A percentile compares a stretch with the other conserved stretches of the same genome.
These are phyloP conservation scores for Campoletis sonorensis DNA, from an alignment of 1,140 invertebrate species.

Conservation along the genomic window DNA sequence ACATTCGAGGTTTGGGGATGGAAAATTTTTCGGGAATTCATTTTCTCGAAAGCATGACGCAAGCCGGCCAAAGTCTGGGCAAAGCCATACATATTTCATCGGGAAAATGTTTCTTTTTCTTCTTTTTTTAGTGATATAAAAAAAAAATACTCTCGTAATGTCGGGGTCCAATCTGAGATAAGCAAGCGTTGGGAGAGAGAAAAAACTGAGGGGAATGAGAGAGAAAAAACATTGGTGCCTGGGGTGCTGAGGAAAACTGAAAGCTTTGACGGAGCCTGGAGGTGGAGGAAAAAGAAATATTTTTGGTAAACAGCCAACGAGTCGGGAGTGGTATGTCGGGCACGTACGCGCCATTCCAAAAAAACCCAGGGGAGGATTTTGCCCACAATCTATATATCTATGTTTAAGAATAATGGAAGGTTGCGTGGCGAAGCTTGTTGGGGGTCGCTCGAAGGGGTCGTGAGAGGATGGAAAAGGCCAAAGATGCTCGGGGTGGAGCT, in stretches of 20 bases:
- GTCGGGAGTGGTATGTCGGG: constrained; percentile 24
- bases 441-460: constrained; percentile 14
- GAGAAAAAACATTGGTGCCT: neutral
- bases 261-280: neutral
- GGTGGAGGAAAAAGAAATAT: constrained; percentile 27
- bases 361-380: constrained; percentile 39
- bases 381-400: neutral
- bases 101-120: constrained; percentile 32
- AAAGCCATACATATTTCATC: constrained; percentile 33
- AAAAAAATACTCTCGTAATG: constrained; percentile 31
- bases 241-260: neutral
- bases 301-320: constrained; percentile 37
- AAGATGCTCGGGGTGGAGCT: constrained; percentile 44
- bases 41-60: neutral
- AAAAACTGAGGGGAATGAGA: constrained; percentile 2
- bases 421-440: constrained; percentile 18
- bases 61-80: neutral
- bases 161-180: constrained; percentile 37
- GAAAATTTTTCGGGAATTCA: neutral
- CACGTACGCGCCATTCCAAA: constrained; percentile 33
- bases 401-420: constrained; percentile 1
- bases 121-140: constrained; percentile 33
- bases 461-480: constrained; percentile 5
- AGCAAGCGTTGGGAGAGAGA: constrained; percentile 16
- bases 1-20: neutral